A percentile compares a stretch with the other conserved stretches of the same genome.
These are phyloP conservation scores for Holcopasites calliopsidis DNA, from an alignment of 1,140 invertebrate species.

Conservation along the genomic window DNA sequence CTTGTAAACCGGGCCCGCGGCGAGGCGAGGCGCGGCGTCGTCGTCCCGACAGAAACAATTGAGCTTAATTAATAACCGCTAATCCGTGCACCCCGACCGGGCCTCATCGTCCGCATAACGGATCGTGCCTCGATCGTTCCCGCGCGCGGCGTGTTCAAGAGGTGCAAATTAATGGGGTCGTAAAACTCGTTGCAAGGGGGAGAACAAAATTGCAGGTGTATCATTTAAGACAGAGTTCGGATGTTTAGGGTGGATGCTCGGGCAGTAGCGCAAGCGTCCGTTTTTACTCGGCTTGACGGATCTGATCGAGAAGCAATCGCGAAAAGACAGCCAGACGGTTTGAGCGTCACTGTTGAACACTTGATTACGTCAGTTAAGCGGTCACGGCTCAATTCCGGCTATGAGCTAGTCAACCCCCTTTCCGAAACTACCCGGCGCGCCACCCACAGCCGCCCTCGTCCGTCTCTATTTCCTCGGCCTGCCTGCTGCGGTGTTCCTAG, in stretches of 20 bases:
- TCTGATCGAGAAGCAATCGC: background rate
- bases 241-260: too few relatives aligned
- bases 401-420: constrained; percentile 62
- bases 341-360: constrained; percentile 63
- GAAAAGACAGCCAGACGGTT: constrained; percentile 36
- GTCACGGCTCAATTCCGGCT: constrained; percentile 71
- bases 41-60: constrained; percentile 72
- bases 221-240: too few relatives aligned
- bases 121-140: constrained; percentile 29
- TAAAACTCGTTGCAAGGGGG: too few relatives aligned
- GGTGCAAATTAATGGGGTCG: too few relatives aligned
- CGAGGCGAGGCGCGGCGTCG: too few relatives aligned
- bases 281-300: too few relatives aligned
- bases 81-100: constrained; percentile 51
- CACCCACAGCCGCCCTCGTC: background rate
- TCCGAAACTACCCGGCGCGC: constrained; percentile 28
- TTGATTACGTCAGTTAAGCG: constrained; percentile 77
- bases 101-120: constrained; percentile 21
- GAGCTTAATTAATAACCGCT: constrained; percentile 76
- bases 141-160: background rate
- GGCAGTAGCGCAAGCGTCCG: too few relatives aligned
- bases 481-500: background rate
- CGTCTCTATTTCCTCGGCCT: constrained; percentile 27
- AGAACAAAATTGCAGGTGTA: too few relatives aligned
- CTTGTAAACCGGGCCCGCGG: constrained; percentile 70